Conservation (phyloP, 2,888 invertebrate genomes). For the Eupeodes luniger region DNA sequence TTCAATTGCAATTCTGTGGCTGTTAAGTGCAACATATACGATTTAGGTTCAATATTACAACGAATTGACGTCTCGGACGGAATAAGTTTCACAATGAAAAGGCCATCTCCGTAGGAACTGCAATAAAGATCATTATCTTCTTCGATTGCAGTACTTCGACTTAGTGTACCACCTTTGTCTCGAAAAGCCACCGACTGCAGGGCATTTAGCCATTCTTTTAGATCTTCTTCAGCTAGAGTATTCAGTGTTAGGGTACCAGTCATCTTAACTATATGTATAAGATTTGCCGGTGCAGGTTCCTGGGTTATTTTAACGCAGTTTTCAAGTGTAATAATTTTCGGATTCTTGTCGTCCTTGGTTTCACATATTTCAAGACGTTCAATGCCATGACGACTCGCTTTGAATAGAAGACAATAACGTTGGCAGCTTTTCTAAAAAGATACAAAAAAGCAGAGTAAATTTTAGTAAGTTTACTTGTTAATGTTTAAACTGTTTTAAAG, state of each 20-base stretch:
- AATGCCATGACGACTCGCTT: conserved; percentile 93
- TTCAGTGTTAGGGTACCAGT: conserved; percentile 87
- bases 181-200: conserved; percentile 93
- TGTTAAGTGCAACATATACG: conserved; percentile 90
- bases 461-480: too few relatives aligned
- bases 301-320: conserved; percentile 94
- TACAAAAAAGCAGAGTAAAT: conserved; percentile 43
- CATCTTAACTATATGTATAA: conserved; percentile 90
- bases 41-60: conserved; percentile 89
- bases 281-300: conserved; percentile 86
- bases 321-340: conserved; percentile 92
- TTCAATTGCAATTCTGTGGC: conserved; percentile 90
- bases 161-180: conserved; percentile 85
- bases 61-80: conserved; percentile 91
- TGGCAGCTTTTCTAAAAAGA: conserved; percentile 92
- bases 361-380: conserved; percentile 94
- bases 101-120: conserved; percentile 91
- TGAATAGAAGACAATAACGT: conserved; percentile 87
- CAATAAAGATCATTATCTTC: conserved; percentile 96
- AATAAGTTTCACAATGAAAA: conserved; percentile 91
- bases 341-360: conserved; percentile 89
- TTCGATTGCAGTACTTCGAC: conserved; percentile 86
- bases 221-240: conserved; percentile 87
- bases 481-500: too few relatives aligned
- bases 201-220: conserved; percentile 91